phyloP scores from a whole-genome alignment of 1,140 invertebrate species.

The Eupristina koningsbergeri region DNA sequence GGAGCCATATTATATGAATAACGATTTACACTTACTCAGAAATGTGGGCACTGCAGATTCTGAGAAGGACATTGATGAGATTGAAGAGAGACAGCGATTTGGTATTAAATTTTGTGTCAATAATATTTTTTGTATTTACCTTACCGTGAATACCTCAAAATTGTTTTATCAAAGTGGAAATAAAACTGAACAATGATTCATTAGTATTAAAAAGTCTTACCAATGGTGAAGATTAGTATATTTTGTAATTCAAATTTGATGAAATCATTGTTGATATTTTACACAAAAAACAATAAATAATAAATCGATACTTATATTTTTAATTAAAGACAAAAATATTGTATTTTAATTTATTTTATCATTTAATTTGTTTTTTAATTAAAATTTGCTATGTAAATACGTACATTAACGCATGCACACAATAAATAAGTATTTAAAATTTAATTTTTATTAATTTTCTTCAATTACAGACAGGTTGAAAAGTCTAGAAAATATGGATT shows the following conservation, averaged over 20 bases:
- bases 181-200: too few relatives aligned
- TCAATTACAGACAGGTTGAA: conserved; percentile 61
- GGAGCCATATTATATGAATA: conserved; percentile 81
- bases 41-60: conserved; percentile 64
- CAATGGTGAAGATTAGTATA: neutral
- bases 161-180: too few relatives aligned
- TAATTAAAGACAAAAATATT: neutral
- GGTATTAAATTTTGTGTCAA: conserved; percentile 16
- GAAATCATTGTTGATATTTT: neutral
- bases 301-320: too few relatives aligned
- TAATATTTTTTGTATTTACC: conserved; percentile 6
- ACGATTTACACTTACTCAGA: conserved; percentile 70
- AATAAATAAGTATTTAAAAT: too few relatives aligned
- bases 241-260: neutral
- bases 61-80: conserved; percentile 71
- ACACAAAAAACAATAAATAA: neutral
- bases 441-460: neutral
- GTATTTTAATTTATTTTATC: too few relatives aligned
- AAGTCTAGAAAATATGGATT: conserved; percentile 59
- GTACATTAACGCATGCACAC: too few relatives aligned
- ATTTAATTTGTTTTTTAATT: too few relatives aligned
- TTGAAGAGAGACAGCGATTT: conserved; percentile 65
- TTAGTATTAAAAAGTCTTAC: too few relatives aligned
- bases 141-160: too few relatives aligned
- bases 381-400: too few relatives aligned